Evolutionary conservation across 2,797 vertebrate genomes (phyloP).

Genomic region (Clarias platycephalus): DNA sequence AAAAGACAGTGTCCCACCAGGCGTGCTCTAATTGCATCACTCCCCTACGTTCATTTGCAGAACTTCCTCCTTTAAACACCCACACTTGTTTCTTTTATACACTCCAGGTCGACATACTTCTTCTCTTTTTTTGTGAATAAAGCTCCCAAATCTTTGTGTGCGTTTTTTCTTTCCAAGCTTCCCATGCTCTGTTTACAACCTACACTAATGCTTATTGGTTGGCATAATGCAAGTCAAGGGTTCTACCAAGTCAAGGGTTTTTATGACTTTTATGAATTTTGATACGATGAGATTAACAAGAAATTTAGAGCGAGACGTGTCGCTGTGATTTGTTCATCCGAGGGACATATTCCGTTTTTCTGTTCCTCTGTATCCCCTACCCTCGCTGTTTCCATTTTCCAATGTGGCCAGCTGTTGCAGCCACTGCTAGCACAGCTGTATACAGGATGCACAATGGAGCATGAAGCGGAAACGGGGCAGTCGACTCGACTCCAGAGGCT

Average conservation of each 20-base stretch:
- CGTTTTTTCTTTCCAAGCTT: not conserved
- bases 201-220: constrained; percentile 24
- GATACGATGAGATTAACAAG: constrained; percentile 45
- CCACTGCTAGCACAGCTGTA: constrained; percentile 56
- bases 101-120: not conserved
- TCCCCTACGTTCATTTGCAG: constrained; percentile 57
- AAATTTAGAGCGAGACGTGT: constrained; percentile 35
- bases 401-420: constrained; percentile 62
- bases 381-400: constrained; percentile 26
- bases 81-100: constrained; percentile 12
- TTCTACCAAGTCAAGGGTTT: no score
- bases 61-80: constrained; percentile 38
- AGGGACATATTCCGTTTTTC: constrained; percentile 52
- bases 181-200: not conserved
- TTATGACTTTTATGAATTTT: not conserved
- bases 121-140: not conserved
- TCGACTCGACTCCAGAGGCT: constrained; percentile 52
- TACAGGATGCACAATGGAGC: constrained; percentile 58
- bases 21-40: constrained; percentile 68
- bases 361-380: not conserved
- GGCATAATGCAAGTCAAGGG: constrained; percentile 9
- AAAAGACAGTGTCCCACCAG: constrained; percentile 60
- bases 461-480: constrained; percentile 57
- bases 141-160: not conserved
- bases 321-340: constrained; percentile 54